phyloP scores from a whole-genome alignment of 2,888 invertebrate species.

The Strigamia transsilvanica region DNA sequence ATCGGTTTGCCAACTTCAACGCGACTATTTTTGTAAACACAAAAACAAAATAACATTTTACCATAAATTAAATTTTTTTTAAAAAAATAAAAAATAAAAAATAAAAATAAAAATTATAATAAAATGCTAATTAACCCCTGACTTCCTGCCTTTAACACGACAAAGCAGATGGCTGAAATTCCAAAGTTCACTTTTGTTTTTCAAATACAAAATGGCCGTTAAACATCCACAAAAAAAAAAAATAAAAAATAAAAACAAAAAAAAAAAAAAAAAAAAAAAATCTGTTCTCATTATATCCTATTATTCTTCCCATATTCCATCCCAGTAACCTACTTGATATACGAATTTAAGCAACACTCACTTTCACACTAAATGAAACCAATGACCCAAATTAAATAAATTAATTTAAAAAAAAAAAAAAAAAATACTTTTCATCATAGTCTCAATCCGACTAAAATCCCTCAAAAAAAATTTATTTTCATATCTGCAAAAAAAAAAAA shows the following conservation, averaged over 20 bases:
- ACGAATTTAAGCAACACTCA: conserved; percentile 7
- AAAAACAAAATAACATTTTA: neutral
- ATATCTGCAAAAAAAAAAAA: too few species aligned
- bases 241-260: too few species aligned
- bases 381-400: neutral
- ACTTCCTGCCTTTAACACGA: conserved; percentile 10
- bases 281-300: neutral
- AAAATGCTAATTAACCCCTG: neutral
- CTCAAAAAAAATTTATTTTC: too few species aligned
- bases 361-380: conserved; percentile 10
- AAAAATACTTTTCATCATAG: neutral
- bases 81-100: neutral
- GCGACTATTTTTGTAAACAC: conserved; percentile 2
- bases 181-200: neutral
- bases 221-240: neutral
- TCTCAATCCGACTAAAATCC: neutral
- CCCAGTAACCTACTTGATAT: conserved; percentile 10
- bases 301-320: neutral
- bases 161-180: conserved; percentile 7
- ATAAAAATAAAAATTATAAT: neutral
- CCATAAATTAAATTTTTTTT: neutral
- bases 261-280: neutral
- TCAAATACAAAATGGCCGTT: neutral
- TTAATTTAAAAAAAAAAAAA: neutral
- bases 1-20: neutral